Percentiles rank a stretch among this genome's conserved stretches.
These are phyloP conservation scores for Leguminivora glycinivorella DNA, from an alignment of 1,140 invertebrate species.

Conservation along the genomic window DNA sequence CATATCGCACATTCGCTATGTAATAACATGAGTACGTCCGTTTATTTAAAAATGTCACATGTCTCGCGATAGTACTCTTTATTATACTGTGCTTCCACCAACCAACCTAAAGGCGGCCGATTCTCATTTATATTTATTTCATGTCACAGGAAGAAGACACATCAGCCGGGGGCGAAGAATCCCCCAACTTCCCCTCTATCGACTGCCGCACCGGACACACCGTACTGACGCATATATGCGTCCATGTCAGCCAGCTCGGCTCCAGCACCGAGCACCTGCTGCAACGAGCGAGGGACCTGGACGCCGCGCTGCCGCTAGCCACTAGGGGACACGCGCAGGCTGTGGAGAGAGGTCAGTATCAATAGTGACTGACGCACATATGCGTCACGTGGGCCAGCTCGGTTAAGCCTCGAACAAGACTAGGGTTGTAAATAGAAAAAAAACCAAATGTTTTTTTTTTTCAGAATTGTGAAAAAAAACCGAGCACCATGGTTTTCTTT, in stretches of 20 bases:
- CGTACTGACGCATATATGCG: slow-evolving; percentile 44
- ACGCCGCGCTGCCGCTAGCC: slow-evolving; percentile 32
- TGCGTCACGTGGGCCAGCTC: not conserved
- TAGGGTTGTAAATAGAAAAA: too few species aligned
- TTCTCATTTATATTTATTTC: too few species aligned
- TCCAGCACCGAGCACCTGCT: slow-evolving; percentile 45
- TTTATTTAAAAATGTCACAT: too few species aligned
- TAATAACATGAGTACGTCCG: too few species aligned
- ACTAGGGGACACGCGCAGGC: slow-evolving; percentile 35
- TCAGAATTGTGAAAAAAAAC: too few species aligned
- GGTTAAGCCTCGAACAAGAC: not conserved
- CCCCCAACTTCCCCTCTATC: slow-evolving; percentile 42
- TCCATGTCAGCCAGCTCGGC: slow-evolving; percentile 39
- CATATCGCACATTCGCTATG: too few species aligned
- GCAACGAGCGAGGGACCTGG: slow-evolving; percentile 42
- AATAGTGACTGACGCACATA: not conserved
- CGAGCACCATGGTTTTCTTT: too few species aligned
- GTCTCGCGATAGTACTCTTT: too few species aligned
- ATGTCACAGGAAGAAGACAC: slow-evolving; percentile 53
- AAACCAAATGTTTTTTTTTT: too few species aligned
- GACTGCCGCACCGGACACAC: slow-evolving; percentile 43
- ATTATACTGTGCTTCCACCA: too few species aligned
- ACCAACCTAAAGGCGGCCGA: too few species aligned
- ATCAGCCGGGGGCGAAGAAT: slow-evolving; percentile 35
- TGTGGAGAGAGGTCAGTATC: slow-evolving; percentile 54